Evolutionary conservation across 2,888 invertebrate species (phyloP).

Genomic region (Epinotia demarniana): DNA sequence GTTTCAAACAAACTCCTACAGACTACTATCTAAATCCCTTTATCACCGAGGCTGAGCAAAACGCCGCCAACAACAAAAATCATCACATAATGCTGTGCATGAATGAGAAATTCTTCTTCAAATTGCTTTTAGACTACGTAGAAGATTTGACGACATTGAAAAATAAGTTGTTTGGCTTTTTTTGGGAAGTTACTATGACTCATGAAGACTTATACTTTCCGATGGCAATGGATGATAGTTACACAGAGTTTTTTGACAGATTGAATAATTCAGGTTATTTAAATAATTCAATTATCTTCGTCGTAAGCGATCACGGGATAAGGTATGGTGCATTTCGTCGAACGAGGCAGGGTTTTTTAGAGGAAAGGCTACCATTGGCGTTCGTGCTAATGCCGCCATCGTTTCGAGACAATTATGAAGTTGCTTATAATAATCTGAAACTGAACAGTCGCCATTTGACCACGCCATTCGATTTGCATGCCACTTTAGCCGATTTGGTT

Average conservation of each 20-base stretch:
- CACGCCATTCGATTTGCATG: neutral
- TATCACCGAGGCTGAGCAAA: neutral
- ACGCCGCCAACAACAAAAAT: neutral
- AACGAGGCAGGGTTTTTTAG: neutral
- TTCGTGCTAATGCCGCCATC: neutral
- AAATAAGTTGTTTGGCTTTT: neutral
- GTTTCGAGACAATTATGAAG: neutral
- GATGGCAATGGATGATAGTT: neutral
- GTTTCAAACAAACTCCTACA: neutral
- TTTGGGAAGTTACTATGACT: neutral
- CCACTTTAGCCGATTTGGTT: neutral
- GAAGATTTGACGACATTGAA: neutral
- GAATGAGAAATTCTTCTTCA: neutral
- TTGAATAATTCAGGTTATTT: neutral
- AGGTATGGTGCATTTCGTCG: neutral
- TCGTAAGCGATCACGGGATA: neutral
- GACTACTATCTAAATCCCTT: neutral
- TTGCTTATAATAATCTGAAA: neutral
- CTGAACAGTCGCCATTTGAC: neutral
- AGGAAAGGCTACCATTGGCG: neutral
- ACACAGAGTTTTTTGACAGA: neutral
- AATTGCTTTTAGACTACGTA: neutral
- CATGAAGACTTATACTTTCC: neutral
- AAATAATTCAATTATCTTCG: neutral
- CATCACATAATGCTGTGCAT: neutral